A percentile compares a stretch with the other conserved stretches of the same genome.
Evolutionary conservation across 2,113 vertebrate genomes (phyloP).

Genomic region (Montifringilla adamsi): DNA sequence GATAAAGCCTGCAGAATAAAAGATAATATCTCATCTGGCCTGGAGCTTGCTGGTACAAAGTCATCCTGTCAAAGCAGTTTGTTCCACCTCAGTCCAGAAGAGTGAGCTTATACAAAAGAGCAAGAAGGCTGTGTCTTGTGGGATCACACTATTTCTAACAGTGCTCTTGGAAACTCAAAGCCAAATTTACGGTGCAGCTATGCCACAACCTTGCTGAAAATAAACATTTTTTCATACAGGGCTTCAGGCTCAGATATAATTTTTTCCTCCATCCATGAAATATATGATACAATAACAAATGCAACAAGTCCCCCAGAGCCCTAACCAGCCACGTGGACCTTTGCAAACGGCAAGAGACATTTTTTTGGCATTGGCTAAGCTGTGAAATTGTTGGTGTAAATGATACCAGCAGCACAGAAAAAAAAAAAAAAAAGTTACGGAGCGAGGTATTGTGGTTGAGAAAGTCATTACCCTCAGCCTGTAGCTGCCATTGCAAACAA

Average conservation of each 20-base stretch:
- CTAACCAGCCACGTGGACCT: background rate
- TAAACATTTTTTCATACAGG: background rate
- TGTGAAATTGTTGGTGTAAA: background rate
- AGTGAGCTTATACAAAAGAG: background rate
- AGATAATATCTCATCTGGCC: background rate
- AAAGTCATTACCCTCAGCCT: background rate
- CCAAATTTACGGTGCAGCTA: background rate
- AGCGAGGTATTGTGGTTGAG: background rate
- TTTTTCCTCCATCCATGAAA: background rate
- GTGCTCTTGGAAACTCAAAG: background rate
- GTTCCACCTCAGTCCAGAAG: background rate
- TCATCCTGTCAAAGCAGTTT: background rate
- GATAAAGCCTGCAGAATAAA: background rate
- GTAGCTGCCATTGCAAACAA: background rate
- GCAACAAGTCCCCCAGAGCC: background rate
- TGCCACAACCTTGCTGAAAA: background rate
- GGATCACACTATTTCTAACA: background rate
- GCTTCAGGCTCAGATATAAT: background rate
- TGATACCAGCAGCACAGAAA: background rate
- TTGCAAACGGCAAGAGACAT: background rate
- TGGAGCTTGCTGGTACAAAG: background rate
- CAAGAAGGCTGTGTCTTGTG: background rate
- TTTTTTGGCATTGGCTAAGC: background rate
- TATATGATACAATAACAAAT: background rate
- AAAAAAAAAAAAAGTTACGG: too few species aligned